Evolutionary conservation across 2,113 vertebrate genomes (phyloP).

Genomic region (Ophiodon elongatus): DNA sequence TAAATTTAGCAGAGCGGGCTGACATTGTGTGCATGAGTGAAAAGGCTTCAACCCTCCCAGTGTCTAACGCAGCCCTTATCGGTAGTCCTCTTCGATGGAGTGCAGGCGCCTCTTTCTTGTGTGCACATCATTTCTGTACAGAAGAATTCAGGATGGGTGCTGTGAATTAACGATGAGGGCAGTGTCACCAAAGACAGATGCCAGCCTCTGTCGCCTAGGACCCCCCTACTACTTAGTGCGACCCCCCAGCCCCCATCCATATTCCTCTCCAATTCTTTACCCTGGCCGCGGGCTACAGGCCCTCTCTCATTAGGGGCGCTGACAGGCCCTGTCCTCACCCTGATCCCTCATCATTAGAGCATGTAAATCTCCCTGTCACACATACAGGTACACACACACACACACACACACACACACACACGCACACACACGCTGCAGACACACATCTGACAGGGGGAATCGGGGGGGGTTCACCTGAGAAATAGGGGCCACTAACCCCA

Average conservation of each 20-base stretch:
- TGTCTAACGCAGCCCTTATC: constrained; percentile 42
- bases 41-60: constrained; percentile 33
- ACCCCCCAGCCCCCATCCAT: constrained; percentile 61
- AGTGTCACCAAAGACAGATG: constrained; percentile 79
- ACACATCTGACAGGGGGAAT: constrained; percentile 26
- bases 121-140: constrained; percentile 59
- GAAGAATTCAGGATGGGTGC: constrained; percentile 59
- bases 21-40: constrained; percentile 43
- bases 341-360: constrained; percentile 87
- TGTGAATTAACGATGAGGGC: constrained; percentile 65
- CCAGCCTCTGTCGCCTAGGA: constrained; percentile 68
- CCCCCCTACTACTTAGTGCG: constrained; percentile 29
- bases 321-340: constrained; percentile 82
- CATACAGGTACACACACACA: constrained; percentile 51
- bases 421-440: constrained; percentile 44
- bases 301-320: constrained; percentile 82
- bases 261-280: constrained; percentile 67
- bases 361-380: constrained; percentile 85
- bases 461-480: constrained; percentile 55
- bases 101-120: constrained; percentile 34
- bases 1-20: constrained; percentile 57
- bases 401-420: constrained; percentile 64
- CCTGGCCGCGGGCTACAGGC: constrained; percentile 73
- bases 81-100: constrained; percentile 26
- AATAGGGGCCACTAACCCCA: constrained; percentile 60